phyloP scores from a whole-genome alignment of 2,797 vertebrate genomes.

The Sebastes cheni region DNA sequence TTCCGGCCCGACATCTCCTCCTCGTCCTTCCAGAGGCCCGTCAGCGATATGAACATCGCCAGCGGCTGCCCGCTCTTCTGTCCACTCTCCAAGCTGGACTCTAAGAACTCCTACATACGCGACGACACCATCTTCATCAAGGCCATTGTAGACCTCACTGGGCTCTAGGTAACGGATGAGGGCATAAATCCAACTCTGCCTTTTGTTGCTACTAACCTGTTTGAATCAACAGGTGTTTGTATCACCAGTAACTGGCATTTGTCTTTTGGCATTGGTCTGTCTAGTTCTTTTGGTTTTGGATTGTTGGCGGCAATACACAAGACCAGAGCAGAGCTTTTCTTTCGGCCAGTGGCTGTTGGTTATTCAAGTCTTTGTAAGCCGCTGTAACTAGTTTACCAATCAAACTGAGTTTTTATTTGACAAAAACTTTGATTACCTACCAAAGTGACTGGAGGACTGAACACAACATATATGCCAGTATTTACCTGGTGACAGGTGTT shows the following conservation, averaged over 20 bases:
- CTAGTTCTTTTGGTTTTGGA: slow-evolving; percentile 26
- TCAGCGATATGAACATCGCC: slow-evolving; percentile 97
- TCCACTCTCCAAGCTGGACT: slow-evolving; percentile 91
- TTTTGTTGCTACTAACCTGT: slow-evolving; percentile 46
- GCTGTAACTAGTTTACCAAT: slow-evolving; percentile 24
- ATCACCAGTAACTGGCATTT: slow-evolving; percentile 42
- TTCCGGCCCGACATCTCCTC: slow-evolving; percentile 94
- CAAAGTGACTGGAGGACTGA: slow-evolving; percentile 46
- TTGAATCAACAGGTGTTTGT: slow-evolving; percentile 31
- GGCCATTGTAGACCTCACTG: slow-evolving; percentile 95
- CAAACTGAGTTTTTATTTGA: slow-evolving; percentile 23
- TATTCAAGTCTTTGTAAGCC: neutral
- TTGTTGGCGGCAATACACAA: slow-evolving; percentile 28
- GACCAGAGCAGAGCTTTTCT: slow-evolving; percentile 10
- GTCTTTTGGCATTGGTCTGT: slow-evolving; percentile 13
- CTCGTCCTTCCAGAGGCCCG: slow-evolving; percentile 94
- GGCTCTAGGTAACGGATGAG: slow-evolving; percentile 85
- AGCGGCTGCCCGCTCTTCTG: slow-evolving; percentile 98
- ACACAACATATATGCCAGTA: neutral
- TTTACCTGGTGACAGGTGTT: slow-evolving; percentile 7
- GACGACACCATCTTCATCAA: slow-evolving; percentile 98
- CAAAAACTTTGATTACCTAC: slow-evolving; percentile 33
- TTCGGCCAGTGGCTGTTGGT: slow-evolving; percentile 3
- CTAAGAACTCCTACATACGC: slow-evolving; percentile 93
- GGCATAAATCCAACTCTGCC: slow-evolving; percentile 27